phyloP scores from a whole-genome alignment of 2,888 invertebrate species.

The Orthosia gracilis region DNA sequence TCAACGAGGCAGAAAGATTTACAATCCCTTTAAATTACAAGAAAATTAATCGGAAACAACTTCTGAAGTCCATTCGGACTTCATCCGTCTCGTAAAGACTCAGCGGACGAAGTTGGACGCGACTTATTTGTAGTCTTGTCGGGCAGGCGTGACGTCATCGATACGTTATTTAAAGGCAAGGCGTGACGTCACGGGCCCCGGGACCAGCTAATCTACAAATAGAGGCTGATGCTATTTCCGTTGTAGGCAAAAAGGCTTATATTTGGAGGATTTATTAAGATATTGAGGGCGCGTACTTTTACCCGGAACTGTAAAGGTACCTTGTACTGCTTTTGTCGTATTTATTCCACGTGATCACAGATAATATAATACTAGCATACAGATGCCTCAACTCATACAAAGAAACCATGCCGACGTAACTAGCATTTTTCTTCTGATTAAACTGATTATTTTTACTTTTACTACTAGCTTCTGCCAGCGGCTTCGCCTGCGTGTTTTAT shows the following conservation, averaged over 20 bases:
- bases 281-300: neutral
- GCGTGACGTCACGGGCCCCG: slow-evolving; percentile 23
- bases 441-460: too few relatives aligned
- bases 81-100: slow-evolving; percentile 23
- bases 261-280: slow-evolving; percentile 10
- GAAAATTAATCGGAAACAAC: slow-evolving; percentile 25
- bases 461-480: too few relatives aligned
- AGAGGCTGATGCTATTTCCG: slow-evolving; percentile 13
- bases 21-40: slow-evolving; percentile 9
- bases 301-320: neutral
- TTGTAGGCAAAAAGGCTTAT: neutral
- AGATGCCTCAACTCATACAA: too few relatives aligned
- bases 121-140: slow-evolving; percentile 49
- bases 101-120: slow-evolving; percentile 6
- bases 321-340: too few relatives aligned
- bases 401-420: too few relatives aligned
- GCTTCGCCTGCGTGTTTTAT: too few relatives aligned
- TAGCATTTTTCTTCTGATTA: too few relatives aligned
- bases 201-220: slow-evolving; percentile 12
- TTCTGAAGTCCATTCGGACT: slow-evolving; percentile 30
- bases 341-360: too few relatives aligned
- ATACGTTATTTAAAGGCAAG: slow-evolving; percentile 47
- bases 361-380: too few relatives aligned
- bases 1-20: neutral
- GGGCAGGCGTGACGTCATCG: slow-evolving; percentile 30